These are phyloP conservation scores for Spea bombifrons DNA, from an alignment of 2,113 vertebrate species.

Conservation along the genomic window DNA sequence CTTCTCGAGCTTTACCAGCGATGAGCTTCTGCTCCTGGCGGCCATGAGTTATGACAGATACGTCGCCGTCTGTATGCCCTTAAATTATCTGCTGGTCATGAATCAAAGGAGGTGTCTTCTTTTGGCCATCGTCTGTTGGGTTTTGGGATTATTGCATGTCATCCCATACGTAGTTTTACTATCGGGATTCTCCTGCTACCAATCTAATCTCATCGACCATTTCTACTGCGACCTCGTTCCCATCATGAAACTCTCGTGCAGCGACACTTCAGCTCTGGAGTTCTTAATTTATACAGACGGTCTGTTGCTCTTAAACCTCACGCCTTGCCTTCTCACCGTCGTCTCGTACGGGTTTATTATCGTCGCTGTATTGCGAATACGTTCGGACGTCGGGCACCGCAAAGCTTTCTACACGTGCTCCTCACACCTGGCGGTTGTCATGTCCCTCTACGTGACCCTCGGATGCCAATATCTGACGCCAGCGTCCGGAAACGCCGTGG, in stretches of 20 bases:
- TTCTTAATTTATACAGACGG: conserved; percentile 8
- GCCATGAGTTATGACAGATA: conserved; percentile 27
- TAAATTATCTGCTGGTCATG: conserved; percentile 11
- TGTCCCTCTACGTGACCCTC: conserved; percentile 34
- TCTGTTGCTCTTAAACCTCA: conserved; percentile 3
- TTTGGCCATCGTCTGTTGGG: conserved; percentile 50
- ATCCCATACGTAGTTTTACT: conserved; percentile 47
- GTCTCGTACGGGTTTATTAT: conserved; percentile 1
- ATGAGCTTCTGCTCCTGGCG: conserved; percentile 6
- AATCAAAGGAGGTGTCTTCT: conserved; percentile 31
- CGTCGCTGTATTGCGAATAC: conserved; percentile 3
- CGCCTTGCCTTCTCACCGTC: conserved; percentile 22
- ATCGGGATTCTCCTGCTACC: conserved; percentile 17
- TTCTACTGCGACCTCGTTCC: conserved; percentile 43
- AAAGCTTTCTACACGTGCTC: conserved; percentile 38
- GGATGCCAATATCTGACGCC: conserved; percentile 19
- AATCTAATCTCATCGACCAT: conserved; percentile 23
- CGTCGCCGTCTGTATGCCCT: conserved; percentile 15
- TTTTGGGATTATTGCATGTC: conserved; percentile 54
- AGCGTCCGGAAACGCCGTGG: background rate
- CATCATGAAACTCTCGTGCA: conserved; percentile 39
- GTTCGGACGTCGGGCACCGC: background rate
- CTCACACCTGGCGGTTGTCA: conserved; percentile 33
- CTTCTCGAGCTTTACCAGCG: background rate
- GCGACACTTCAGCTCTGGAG: conserved; percentile 1